Base-by-base conservation (phyloP, 2,113 vertebrate genomes). In the Cryptotis parvus region DNA sequence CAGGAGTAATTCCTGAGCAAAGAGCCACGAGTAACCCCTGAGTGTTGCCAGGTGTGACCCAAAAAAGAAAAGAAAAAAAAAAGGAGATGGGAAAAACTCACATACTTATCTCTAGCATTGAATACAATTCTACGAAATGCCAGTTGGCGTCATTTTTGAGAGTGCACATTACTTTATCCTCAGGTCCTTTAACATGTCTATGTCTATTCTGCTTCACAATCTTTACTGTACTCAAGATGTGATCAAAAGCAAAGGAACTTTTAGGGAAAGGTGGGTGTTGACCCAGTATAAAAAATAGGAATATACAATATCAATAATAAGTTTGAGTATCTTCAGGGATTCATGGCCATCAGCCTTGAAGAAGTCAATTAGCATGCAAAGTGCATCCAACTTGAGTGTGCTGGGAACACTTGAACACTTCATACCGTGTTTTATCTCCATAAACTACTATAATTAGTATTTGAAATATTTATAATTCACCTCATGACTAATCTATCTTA, bases 361-460 rank as follows among this genome's bases (percentile, higher is more conserved):
- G 73, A 84, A 92, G 55, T 26, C 84, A 94, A 94, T 96, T 96
- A 96, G 93, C 73, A 96, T 95, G 91, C 93, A 92, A 95, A 93
- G 74, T 27, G 15, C 73, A 93, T 95, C 84, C 66, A 92, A 93
- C 80, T 95, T 81, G 74, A 92, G 91, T 93, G 91, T 89, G 91
- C 94, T 95, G 93, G 89, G 89, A 96, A 95, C 91, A 96, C 92
- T 96, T 96, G 89, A 96, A 95, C 91, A 96, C 92, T 96, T 96
- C 93, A 93, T 93, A 91, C 92, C 84, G 73, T 96, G 69, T 96
- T 96, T 94, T 91, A 96, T 90, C 77, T 95, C 77, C 91, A 96
- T 94, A 96, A 95, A 96, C 91, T 95, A 96, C 94, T 94, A 96
- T 94, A 96, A 97, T 96, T 96, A 96, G 94, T 89, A 91, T 94